phyloP scores from a whole-genome alignment of 1,140 invertebrate species.

The Leucophenga varia region DNA sequence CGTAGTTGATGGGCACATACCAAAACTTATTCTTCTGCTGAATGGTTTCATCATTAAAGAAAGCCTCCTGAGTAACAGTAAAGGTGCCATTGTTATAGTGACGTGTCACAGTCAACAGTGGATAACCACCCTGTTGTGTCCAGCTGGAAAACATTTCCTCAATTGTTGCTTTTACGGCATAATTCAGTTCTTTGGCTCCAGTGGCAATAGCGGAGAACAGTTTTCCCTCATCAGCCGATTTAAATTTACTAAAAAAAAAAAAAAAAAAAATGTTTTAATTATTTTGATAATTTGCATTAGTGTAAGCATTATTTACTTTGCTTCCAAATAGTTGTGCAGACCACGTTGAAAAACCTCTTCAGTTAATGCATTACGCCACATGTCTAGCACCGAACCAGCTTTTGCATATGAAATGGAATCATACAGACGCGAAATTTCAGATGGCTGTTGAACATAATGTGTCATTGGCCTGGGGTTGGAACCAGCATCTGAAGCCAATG shows the following conservation, averaged over 20 bases:
- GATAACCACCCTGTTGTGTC: conserved; percentile 69
- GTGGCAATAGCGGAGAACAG: conserved; percentile 67
- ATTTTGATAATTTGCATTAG: background rate
- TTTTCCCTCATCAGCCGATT: conserved; percentile 64
- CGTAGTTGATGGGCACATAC: conserved; percentile 36
- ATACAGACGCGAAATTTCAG: conserved; percentile 75
- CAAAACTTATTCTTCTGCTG: conserved; percentile 27
- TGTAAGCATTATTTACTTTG: conserved; percentile 57
- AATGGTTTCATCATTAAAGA: conserved; percentile 27
- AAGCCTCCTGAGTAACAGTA: conserved; percentile 56
- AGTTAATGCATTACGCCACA: conserved; percentile 91
- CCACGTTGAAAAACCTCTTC: conserved; percentile 80
- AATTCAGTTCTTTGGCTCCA: conserved; percentile 54
- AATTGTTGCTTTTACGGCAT: conserved; percentile 28
- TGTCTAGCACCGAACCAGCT: conserved; percentile 75
- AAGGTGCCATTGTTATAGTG: conserved; percentile 51
- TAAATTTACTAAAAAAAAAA: conserved; percentile 40
- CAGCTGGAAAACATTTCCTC: conserved; percentile 65
- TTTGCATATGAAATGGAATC: conserved; percentile 76
- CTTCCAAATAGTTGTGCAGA: conserved; percentile 73
- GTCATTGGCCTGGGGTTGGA: conserved; percentile 72
- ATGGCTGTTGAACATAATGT: conserved; percentile 68
- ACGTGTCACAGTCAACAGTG: conserved; percentile 62
- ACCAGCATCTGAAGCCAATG: conserved; percentile 67
- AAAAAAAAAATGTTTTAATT: background rate